Percentiles rank a stretch among this genome's conserved stretches.
Evolutionary conservation across 2,888 invertebrate genomes (phyloP).

Genomic region (Scaptomyza cyrtandrae): DNA sequence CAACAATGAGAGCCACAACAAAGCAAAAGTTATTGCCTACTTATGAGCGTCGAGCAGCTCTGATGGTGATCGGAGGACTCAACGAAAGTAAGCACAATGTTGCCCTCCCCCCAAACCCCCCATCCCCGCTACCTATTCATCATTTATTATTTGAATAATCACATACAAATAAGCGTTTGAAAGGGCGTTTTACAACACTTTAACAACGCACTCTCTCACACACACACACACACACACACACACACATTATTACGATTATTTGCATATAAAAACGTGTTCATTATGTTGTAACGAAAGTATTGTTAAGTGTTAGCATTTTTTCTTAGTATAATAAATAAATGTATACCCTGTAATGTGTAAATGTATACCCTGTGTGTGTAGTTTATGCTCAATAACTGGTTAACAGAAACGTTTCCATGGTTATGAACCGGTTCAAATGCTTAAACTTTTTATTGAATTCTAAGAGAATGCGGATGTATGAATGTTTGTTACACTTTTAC

Average conservation of each 20-base stretch:
- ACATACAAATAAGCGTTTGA: slow-evolving; percentile 73
- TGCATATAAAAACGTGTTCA: slow-evolving; percentile 78
- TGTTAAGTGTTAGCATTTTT: slow-evolving; percentile 9
- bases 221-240: slow-evolving; percentile 14
- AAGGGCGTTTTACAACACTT: slow-evolving; percentile 73
- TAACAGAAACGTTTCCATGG: not conserved
- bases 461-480: too few relatives aligned
- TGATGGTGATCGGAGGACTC: slow-evolving; percentile 49
- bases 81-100: not conserved
- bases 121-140: slow-evolving; percentile 24
- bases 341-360: slow-evolving; percentile 23
- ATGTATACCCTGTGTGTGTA: slow-evolving; percentile 6
- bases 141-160: slow-evolving; percentile 77
- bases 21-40: slow-evolving; percentile 76
- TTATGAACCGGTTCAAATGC: not conserved
- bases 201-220: slow-evolving; percentile 35
- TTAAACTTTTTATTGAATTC: too few relatives aligned
- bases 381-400: too few relatives aligned
- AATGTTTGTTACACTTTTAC: too few relatives aligned
- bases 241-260: slow-evolving; percentile 62
- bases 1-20: slow-evolving; percentile 44
- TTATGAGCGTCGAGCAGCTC: slow-evolving; percentile 60
- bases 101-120: slow-evolving; percentile 31
- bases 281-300: slow-evolving; percentile 51
- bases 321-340: not conserved